Evolutionary conservation across 2,888 invertebrate species (phyloP), one percentile per base, ranked within the genome.

Genomic region (Chelonus formosanus): DNA sequence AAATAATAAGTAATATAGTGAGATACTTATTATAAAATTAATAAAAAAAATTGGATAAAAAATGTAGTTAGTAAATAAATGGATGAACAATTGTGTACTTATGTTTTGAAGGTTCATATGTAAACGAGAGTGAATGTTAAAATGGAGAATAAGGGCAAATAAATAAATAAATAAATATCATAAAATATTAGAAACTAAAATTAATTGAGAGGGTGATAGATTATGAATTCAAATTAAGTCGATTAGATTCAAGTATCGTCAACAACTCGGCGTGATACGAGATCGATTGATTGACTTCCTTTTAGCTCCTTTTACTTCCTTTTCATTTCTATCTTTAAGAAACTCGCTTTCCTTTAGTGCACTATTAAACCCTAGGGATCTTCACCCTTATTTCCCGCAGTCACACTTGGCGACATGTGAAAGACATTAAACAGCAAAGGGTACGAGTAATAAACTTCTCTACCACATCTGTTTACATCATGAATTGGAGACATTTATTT

Each of bases 201-300:
- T 20, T 1, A 20, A 20, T 20, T 52, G 32, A 5, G 32, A 61
- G 43, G 52, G 43, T 7, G 40, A 63, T 32, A 48, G 40, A 6
- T 40, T 4, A 40, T 40, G 1, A 40, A 40, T 40, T 40, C 40
- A 40, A 40, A 6, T 40, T 6, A 6, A 40, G 40, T 40, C 40
- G 34, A 63, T 64, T 64, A 64, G 53, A 58, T 58, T n/a, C 43
- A 59, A 32, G 47, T 36, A 64, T 64, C 44, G 61, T 65, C 61
- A 20, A 20, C 61, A 35, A 56, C 20, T 50, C 31, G 53, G 34
- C 47, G 34, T 40, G 45, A 34, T 20, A 53, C 31, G 32, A 52
- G 56, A 61, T 66, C 61, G 65, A 66, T 66, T 66, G 61, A 66
- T 66, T 61, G 65, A 61, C 61, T 66, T 66, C 36, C 43, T 40